Conservation (phyloP, 2,797 vertebrate species). For the Xyrichtys novacula region DNA sequence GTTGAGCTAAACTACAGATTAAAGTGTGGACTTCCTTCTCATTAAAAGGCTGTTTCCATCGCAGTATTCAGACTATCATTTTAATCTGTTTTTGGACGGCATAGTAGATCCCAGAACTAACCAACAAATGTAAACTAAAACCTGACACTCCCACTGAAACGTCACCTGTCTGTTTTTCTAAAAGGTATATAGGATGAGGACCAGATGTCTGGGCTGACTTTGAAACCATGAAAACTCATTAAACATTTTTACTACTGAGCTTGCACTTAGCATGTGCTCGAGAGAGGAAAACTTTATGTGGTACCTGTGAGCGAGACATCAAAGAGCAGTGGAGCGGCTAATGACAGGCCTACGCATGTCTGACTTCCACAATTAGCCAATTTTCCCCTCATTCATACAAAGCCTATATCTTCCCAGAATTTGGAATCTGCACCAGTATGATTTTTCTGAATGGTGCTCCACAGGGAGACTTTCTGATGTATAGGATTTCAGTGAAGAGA, state of each 20-base stretch:
- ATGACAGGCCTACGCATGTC: slow-evolving; percentile 71
- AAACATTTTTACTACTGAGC: slow-evolving; percentile 71
- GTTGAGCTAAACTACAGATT: slow-evolving; percentile 35
- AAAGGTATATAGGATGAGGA: slow-evolving; percentile 38
- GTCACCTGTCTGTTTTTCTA: slow-evolving; percentile 46
- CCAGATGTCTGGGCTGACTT: slow-evolving; percentile 74
- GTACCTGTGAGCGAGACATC: slow-evolving; percentile 72
- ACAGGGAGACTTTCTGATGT: slow-evolving; percentile 53
- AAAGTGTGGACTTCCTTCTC: slow-evolving; percentile 45
- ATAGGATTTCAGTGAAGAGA: slow-evolving; percentile 72
- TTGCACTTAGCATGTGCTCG: slow-evolving; percentile 53
- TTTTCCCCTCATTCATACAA: slow-evolving; percentile 37
- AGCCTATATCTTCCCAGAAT: background rate
- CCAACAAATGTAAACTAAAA: slow-evolving; percentile 22
- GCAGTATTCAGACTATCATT: slow-evolving; percentile 17
- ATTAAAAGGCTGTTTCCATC: slow-evolving; percentile 37
- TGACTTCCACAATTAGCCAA: slow-evolving; percentile 61
- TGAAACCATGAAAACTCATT: slow-evolving; percentile 66
- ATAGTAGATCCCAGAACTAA: background rate
- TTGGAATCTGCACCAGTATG: slow-evolving; percentile 5
- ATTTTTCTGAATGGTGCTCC: slow-evolving; percentile 36
- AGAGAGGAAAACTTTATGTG: slow-evolving; percentile 54
- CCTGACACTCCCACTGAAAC: slow-evolving; percentile 32
- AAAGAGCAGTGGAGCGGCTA: slow-evolving; percentile 72
- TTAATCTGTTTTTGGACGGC: background rate